Evolutionary conservation across 2,113 vertebrate species (phyloP).

Genomic region (Todiramphus saurophagus): DNA sequence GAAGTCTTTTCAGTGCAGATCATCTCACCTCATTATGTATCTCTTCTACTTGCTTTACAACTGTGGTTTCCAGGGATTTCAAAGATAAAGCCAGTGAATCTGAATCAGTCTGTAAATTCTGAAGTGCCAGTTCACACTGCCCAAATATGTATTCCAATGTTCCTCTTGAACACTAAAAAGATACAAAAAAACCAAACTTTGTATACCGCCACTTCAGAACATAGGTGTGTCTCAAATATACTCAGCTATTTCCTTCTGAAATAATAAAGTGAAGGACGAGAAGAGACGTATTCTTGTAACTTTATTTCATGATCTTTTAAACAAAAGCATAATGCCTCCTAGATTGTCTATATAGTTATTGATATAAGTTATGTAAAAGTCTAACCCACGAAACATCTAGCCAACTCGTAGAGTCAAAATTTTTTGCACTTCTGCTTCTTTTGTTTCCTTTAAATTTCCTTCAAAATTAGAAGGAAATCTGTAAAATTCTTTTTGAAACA

Average conservation of each 20-base stretch:
- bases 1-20: not conserved
- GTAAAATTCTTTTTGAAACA: not conserved
- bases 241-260: not conserved
- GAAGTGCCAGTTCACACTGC: conserved; percentile 84
- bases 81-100: conserved; percentile 75
- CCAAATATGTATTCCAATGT: conserved; percentile 90
- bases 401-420: not conserved
- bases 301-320: not conserved
- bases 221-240: not conserved
- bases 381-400: not conserved
- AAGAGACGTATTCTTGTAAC: not conserved
- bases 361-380: not conserved
- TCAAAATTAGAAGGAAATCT: not conserved
- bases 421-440: not conserved
- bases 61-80: conserved; percentile 79
- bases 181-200: not conserved
- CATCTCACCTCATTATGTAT: conserved; percentile 94
- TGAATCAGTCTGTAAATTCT: conserved; percentile 80
- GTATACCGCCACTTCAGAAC: not conserved
- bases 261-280: not conserved
- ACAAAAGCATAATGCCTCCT: not conserved
- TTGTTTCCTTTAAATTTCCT: not conserved
- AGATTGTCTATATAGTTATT: not conserved
- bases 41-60: conserved; percentile 87
- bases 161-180: conserved; percentile 85